Evolutionary conservation across 2,113 vertebrate genomes (phyloP).

Genomic region (Nanorana parkeri): DNA sequence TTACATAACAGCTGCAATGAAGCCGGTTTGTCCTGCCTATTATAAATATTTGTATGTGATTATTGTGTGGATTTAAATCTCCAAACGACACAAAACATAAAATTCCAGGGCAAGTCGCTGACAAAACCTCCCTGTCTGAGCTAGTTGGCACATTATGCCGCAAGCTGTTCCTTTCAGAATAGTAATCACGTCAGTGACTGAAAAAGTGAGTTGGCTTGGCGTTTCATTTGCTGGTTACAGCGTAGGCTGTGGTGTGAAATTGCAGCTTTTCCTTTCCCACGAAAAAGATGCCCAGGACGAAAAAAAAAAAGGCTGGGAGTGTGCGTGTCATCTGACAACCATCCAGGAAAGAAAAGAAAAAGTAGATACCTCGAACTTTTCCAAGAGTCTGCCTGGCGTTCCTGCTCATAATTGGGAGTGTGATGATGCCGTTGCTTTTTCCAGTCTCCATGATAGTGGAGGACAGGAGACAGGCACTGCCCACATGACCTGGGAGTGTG

Average conservation of each 20-base stretch:
- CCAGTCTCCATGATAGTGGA: conserved; percentile 86
- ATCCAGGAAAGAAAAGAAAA: neutral
- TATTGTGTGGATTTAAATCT: neutral
- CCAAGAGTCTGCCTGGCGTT: conserved; percentile 91
- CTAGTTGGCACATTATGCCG: neutral
- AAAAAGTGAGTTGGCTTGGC: conserved; percentile 19
- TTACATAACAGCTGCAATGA: neutral
- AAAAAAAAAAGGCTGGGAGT: neutral
- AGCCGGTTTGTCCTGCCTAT: neutral
- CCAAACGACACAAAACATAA: neutral
- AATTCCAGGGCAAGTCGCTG: neutral
- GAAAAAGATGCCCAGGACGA: conserved; percentile 10
- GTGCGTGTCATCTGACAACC: neutral
- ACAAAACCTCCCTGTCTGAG: neutral
- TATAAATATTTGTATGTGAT: too few species aligned
- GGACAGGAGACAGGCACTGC: conserved; percentile 91
- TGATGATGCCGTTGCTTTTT: conserved; percentile 84
- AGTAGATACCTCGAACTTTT: conserved; percentile 88
- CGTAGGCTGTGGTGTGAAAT: conserved; percentile 20
- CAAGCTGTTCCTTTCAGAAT: conserved; percentile 6
- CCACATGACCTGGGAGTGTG: conserved; percentile 84
- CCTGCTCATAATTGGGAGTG: conserved; percentile 93
- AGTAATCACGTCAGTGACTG: conserved; percentile 11
- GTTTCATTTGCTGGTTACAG: conserved; percentile 5
- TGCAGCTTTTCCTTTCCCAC: conserved; percentile 7